Conservation (phyloP, 2,113 vertebrate species). For the Thalassarche chlororhynchos region DNA sequence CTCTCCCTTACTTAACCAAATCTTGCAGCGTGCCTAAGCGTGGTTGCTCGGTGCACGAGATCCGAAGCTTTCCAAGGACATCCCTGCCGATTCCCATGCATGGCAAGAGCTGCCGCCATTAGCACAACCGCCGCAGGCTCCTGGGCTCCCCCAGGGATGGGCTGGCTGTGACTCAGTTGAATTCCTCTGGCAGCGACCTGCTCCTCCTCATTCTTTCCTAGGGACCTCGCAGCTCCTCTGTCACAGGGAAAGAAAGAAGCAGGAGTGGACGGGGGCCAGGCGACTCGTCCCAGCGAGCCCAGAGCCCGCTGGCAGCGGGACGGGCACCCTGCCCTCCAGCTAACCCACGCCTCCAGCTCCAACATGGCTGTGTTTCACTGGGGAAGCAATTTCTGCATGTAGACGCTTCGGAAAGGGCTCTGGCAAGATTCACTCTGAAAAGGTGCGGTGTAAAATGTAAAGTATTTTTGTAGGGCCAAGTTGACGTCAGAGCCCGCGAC, state of each 20-base stretch:
- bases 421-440: neutral
- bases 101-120: neutral
- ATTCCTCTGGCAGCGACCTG: neutral
- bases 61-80: neutral
- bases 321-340: neutral
- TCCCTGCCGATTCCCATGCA: neutral
- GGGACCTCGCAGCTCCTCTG: neutral
- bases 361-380: rapidly evolving
- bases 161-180: neutral
- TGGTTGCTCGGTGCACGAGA: neutral
- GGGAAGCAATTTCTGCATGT: neutral
- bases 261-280: neutral
- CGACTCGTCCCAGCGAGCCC: neutral
- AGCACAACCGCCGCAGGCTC: neutral
- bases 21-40: rapidly evolving
- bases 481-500: neutral
- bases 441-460: neutral
- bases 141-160: neutral
- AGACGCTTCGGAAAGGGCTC: neutral
- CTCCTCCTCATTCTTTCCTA: neutral
- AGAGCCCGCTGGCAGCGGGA: neutral
- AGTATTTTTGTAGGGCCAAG: neutral
- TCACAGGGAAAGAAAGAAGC: neutral
- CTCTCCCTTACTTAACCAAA: neutral
- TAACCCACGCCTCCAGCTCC: neutral